Conservation (phyloP, 2,888 invertebrate species). For the Hymenopus coronatus region DNA sequence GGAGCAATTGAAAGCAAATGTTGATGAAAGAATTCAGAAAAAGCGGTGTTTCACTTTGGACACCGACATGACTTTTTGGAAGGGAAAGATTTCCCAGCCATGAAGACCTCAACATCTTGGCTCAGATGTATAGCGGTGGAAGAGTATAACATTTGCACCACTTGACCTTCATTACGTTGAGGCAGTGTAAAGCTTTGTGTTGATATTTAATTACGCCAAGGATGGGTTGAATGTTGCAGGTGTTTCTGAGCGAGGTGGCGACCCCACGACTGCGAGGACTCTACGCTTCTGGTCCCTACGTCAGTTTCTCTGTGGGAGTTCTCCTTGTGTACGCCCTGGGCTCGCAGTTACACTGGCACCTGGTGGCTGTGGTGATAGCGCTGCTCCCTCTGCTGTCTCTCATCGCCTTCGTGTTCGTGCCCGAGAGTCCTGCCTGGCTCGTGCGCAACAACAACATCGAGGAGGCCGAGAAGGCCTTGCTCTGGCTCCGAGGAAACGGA, state of each 20-base stretch:
- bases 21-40: too few species aligned
- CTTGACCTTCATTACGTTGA: too few species aligned
- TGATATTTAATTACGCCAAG: too few species aligned
- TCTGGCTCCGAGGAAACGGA: constrained; percentile 46
- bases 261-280: constrained; percentile 68
- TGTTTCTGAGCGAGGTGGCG: constrained; percentile 72
- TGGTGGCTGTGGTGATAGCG: constrained; percentile 62
- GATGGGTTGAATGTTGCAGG: constrained; percentile 51
- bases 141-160: too few species aligned
- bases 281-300: constrained; percentile 68
- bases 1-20: too few species aligned
- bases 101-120: too few species aligned
- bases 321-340: constrained; percentile 70
- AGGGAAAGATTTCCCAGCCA: too few species aligned
- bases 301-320: constrained; percentile 73
- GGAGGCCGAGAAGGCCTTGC: constrained; percentile 56
- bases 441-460: constrained; percentile 57
- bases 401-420: constrained; percentile 61
- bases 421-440: constrained; percentile 75
- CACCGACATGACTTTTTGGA: too few species aligned
- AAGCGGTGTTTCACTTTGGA: too few species aligned
- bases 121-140: too few species aligned
- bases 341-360: constrained; percentile 65
- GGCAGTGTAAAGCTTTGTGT: too few species aligned
- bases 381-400: constrained; percentile 61